Evolutionary conservation across 1,140 invertebrate species (phyloP).

Genomic region (Scaptomyza hsui): DNA sequence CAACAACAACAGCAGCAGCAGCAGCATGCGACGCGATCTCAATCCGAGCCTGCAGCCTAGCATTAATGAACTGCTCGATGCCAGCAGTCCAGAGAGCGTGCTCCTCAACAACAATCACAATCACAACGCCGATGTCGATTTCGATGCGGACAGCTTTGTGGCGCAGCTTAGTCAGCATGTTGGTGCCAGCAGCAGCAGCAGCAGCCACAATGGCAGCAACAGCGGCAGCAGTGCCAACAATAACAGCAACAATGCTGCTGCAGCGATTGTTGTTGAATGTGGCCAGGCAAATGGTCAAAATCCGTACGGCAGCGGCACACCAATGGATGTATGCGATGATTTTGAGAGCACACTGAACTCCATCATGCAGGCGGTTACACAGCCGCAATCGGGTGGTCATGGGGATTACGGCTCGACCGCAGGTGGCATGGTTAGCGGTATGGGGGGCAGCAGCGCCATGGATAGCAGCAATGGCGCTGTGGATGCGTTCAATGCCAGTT

Average conservation of each 20-base stretch:
- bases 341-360: constrained; percentile 79
- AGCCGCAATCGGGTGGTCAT: constrained; percentile 59
- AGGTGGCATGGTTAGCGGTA: constrained; percentile 31
- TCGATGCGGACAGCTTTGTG: constrained; percentile 78
- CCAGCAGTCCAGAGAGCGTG: constrained; percentile 63
- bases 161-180: constrained; percentile 74
- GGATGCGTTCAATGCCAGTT: constrained; percentile 69
- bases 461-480: constrained; percentile 41
- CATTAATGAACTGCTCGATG: constrained; percentile 77
- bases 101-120: constrained; percentile 72
- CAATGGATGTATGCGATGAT: constrained; percentile 83
- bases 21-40: constrained; percentile 72
- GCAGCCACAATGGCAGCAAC: constrained; percentile 18
- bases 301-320: constrained; percentile 54
- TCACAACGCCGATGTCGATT: constrained; percentile 64
- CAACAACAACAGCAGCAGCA: constrained; percentile 39
- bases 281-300: constrained; percentile 50
- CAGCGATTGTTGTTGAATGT: constrained; percentile 35
- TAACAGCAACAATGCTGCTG: constrained; percentile 10
- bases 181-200: constrained; percentile 25
- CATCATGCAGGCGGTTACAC: constrained; percentile 72
- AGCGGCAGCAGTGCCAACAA: constrained; percentile 11
- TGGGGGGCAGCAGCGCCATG: constrained; percentile 17
- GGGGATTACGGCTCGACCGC: constrained; percentile 29
- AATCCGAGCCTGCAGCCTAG: constrained; percentile 80